Percentiles rank a stretch among this genome's conserved stretches.
Evolutionary conservation across 1,140 invertebrate genomes (phyloP).

Genomic region (Teleogryllus occipitalis): DNA sequence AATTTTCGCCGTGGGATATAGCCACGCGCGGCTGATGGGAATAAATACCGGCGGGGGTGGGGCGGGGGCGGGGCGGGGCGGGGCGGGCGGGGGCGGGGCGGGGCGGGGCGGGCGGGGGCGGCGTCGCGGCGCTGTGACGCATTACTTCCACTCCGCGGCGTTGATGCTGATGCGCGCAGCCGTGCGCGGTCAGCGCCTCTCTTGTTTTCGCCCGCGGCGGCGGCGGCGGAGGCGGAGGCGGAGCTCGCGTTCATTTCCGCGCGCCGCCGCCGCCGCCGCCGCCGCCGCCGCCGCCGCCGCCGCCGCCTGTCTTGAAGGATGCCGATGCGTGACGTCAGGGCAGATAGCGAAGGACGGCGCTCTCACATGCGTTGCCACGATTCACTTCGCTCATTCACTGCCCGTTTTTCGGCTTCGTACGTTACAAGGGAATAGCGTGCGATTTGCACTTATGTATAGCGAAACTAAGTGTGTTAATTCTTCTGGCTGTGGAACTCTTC

Average conservation of each 20-base stretch:
- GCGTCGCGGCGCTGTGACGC: background rate
- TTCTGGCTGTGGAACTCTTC: too few relatives aligned
- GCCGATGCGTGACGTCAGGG: background rate
- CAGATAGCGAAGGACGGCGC: background rate
- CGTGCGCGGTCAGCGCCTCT: background rate
- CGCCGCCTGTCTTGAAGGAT: background rate
- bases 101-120: too few relatives aligned
- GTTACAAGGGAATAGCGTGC: too few relatives aligned
- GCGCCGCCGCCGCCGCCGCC: too few relatives aligned
- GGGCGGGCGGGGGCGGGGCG: too few relatives aligned
- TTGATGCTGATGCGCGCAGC: background rate
- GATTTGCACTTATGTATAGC: too few relatives aligned
- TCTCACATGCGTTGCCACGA: background rate
- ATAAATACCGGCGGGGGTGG: background rate
- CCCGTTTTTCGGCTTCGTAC: too few relatives aligned
- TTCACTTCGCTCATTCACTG: too few relatives aligned
- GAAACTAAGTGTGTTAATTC: too few relatives aligned
- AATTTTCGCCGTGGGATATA: constrained; percentile 3
- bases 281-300: too few relatives aligned
- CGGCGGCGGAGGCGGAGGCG: background rate
- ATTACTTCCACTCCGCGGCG: background rate
- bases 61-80: too few relatives aligned
- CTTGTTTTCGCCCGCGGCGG: background rate
- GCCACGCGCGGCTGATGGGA: background rate
- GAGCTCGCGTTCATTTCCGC: background rate